Evolutionary conservation across 2,113 vertebrate species (phyloP).

Genomic region (Sinocyclocheilus maitianheensis): DNA sequence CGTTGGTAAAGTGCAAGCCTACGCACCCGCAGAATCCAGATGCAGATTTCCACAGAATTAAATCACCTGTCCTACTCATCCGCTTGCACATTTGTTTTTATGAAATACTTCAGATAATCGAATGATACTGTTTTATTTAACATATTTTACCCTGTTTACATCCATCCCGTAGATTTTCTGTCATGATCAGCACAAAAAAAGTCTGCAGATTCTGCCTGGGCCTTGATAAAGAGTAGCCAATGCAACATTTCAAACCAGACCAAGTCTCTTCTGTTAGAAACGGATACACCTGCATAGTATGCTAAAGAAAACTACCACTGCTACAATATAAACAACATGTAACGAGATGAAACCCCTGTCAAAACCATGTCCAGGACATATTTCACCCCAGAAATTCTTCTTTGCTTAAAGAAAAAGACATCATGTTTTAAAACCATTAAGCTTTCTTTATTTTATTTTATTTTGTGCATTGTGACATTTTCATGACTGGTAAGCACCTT

Average conservation of each 20-base stretch:
- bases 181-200: neutral
- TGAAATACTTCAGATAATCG: neutral
- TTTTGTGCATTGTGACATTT: neutral
- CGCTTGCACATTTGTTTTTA: neutral
- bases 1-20: neutral
- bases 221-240: neutral
- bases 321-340: neutral
- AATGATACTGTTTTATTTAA: neutral
- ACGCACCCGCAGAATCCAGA: neutral
- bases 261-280: neutral
- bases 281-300: neutral
- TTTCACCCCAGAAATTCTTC: neutral
- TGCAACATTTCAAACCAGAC: neutral
- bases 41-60: neutral
- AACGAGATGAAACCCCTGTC: neutral
- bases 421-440: neutral
- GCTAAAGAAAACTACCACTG: neutral
- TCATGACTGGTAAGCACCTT: neutral
- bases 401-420: neutral
- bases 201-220: neutral
- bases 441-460: too few species aligned
- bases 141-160: neutral
- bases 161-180: neutral
- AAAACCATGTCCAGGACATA: neutral
- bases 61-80: neutral